Conservation (phyloP, 1,140 invertebrate genomes). For the Drosophila athabasca region DNA sequence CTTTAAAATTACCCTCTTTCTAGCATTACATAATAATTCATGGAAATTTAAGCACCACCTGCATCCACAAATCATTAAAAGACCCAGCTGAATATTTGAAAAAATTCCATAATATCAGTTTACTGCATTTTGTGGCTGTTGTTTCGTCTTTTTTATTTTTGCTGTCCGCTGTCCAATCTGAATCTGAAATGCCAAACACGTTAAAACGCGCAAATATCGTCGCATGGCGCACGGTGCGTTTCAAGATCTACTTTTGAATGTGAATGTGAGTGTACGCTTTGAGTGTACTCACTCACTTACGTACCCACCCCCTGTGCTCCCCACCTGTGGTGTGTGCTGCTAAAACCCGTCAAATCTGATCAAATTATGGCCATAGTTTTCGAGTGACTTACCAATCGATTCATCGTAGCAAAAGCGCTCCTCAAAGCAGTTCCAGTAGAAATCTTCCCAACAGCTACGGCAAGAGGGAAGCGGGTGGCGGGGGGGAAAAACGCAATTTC, state of each 20-base stretch:
- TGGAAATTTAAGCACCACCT: too few species aligned
- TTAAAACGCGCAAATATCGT: conserved; percentile 33
- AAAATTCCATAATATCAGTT: conserved; percentile 20
- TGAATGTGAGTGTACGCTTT: conserved; percentile 15
- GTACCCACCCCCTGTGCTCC: conserved; percentile 8
- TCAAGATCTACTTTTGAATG: conserved; percentile 58
- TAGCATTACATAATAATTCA: too few species aligned
- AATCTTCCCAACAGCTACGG: conserved; percentile 85
- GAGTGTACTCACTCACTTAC: conserved; percentile 10
- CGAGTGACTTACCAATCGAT: conserved; percentile 84
- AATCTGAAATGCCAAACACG: conserved; percentile 60
- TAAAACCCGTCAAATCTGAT: conserved; percentile 38
- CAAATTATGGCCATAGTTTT: conserved; percentile 4
- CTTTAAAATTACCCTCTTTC: too few species aligned
- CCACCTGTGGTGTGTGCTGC: too few species aligned
- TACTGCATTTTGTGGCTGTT: conserved; percentile 16
- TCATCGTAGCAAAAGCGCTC: conserved; percentile 86
- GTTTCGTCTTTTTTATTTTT: conserved; percentile 27
- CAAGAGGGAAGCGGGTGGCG: neutral
- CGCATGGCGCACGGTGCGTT: conserved; percentile 44
- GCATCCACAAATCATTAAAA: too few species aligned
- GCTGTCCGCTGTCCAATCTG: conserved; percentile 15
- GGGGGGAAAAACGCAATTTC: conserved; percentile 22
- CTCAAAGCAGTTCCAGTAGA: conserved; percentile 86
- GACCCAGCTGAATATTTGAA: conserved; percentile 3